A percentile compares a stretch with the other conserved stretches of the same genome.
phyloP scores from a whole-genome alignment of 2,888 invertebrate genomes.

The Nasonia oneida region DNA sequence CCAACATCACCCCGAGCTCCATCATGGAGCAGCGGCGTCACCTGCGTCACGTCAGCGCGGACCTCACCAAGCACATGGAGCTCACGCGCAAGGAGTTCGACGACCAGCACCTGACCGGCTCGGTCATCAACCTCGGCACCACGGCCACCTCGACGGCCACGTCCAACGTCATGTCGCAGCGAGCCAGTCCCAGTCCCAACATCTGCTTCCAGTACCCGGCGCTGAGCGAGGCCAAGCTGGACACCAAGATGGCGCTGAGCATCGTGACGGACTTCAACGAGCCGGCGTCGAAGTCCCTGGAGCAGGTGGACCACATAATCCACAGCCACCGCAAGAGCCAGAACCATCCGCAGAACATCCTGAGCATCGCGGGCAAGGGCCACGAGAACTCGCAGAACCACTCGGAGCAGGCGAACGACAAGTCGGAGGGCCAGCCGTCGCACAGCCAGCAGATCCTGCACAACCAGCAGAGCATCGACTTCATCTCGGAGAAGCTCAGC shows the following conservation, averaged over 20 bases:
- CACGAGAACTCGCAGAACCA: conserved; percentile 66
- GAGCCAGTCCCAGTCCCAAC: conserved; percentile 74
- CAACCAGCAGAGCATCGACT: conserved; percentile 75
- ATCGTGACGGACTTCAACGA: conserved; percentile 75
- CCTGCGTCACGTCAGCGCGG: conserved; percentile 77
- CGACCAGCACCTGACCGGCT: conserved; percentile 74
- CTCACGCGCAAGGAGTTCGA: conserved; percentile 76
- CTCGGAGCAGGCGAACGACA: conserved; percentile 65
- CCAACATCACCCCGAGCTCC: conserved; percentile 76
- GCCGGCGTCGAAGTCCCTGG: conserved; percentile 68
- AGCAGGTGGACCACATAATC: conserved; percentile 76
- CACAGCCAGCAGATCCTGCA: conserved; percentile 69
- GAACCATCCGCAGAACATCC: conserved; percentile 66
- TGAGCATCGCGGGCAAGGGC: conserved; percentile 72
- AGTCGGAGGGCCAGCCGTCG: conserved; percentile 63
- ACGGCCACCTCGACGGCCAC: conserved; percentile 55
- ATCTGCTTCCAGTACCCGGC: conserved; percentile 75
- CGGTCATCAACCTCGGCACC: conserved; percentile 75
- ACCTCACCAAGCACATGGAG: conserved; percentile 77
- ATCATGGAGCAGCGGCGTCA: conserved; percentile 78
- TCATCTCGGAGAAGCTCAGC: conserved; percentile 75
- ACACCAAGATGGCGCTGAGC: conserved; percentile 72
- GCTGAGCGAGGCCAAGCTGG: conserved; percentile 73
- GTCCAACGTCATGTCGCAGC: conserved; percentile 68
- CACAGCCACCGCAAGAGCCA: conserved; percentile 77